phyloP scores from a whole-genome alignment of 1,140 invertebrate species.

The Drosophila pectinifera region DNA sequence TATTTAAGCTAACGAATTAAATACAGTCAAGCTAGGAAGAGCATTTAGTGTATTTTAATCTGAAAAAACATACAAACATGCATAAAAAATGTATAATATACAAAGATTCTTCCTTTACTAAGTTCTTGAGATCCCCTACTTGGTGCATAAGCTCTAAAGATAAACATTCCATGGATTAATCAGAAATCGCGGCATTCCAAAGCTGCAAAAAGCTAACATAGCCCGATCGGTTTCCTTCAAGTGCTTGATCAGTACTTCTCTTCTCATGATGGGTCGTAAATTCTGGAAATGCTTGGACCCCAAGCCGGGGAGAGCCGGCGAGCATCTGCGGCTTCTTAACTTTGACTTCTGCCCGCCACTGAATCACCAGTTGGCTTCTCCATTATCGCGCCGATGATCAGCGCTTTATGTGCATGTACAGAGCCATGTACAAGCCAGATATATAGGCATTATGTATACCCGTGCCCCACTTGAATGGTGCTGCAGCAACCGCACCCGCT shows the following conservation, averaged over 20 bases:
- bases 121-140: not conserved
- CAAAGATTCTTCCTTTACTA: not conserved
- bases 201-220: slow-evolving; percentile 17
- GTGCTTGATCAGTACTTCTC: slow-evolving; percentile 31
- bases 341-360: slow-evolving; percentile 53
- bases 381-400: slow-evolving; percentile 70
- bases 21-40: no score
- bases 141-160: not conserved
- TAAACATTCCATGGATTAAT: slow-evolving; percentile 6
- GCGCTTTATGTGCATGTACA: slow-evolving; percentile 38
- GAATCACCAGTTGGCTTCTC: slow-evolving; percentile 69
- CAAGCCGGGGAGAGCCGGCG: slow-evolving; percentile 1
- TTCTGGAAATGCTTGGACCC: slow-evolving; percentile 23
- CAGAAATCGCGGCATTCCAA: slow-evolving; percentile 2
- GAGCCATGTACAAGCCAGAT: slow-evolving; percentile 22
- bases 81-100: not conserved
- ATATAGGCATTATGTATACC: slow-evolving; percentile 16
- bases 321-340: slow-evolving; percentile 48
- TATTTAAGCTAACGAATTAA: no score
- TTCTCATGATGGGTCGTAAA: slow-evolving; percentile 36
- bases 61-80: not conserved
- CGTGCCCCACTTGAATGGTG: slow-evolving; percentile 72
- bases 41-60: no score
- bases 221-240: slow-evolving; percentile 7
- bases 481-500: slow-evolving; percentile 29